A percentile compares a stretch with the other conserved stretches of the same genome.
Conservation (phyloP, 2,888 invertebrate genomes). For the Psylliodes chrysocephalus region DNA sequence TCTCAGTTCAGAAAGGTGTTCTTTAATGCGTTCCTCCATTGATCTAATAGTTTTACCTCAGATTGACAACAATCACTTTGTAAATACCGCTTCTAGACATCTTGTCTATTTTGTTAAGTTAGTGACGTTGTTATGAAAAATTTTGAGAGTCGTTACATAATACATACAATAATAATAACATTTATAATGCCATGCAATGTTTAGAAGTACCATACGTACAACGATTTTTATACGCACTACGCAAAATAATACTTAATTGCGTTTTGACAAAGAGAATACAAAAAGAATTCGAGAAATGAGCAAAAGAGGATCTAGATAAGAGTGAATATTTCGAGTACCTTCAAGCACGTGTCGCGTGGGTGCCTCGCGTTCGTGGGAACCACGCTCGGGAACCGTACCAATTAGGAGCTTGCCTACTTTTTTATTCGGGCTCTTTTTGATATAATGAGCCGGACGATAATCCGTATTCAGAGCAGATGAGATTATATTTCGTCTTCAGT, state of each 20-base stretch:
- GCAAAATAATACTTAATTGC: constrained; percentile 19
- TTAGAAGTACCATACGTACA: too few species aligned
- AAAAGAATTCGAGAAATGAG: constrained; percentile 37
- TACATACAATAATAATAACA: too few species aligned
- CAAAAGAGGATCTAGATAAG: constrained; percentile 46
- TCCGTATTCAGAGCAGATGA: constrained; percentile 23
- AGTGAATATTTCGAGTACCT: constrained; percentile 10
- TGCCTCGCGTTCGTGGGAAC: constrained; percentile 54
- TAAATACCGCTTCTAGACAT: too few species aligned
- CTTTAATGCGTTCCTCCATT: too few species aligned
- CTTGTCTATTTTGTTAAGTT: too few species aligned
- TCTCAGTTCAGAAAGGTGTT: too few species aligned
- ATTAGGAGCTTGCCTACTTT: constrained; percentile 48
- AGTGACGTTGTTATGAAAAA: too few species aligned
- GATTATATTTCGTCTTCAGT: constrained; percentile 27
- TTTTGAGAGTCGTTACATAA: too few species aligned
- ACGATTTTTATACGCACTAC: constrained; percentile 17
- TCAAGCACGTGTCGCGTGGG: constrained; percentile 55
- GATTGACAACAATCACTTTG: too few species aligned
- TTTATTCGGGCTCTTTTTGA: constrained; percentile 37
- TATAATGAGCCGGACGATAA: constrained; percentile 35
- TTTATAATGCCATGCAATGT: too few species aligned
- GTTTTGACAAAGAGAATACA: constrained; percentile 8
- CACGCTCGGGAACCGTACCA: constrained; percentile 53
- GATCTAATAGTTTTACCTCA: too few species aligned